These are phyloP conservation scores for Lepidurus packardi DNA, from an alignment of 1,140 invertebrate genomes.

Conservation along the genomic window DNA sequence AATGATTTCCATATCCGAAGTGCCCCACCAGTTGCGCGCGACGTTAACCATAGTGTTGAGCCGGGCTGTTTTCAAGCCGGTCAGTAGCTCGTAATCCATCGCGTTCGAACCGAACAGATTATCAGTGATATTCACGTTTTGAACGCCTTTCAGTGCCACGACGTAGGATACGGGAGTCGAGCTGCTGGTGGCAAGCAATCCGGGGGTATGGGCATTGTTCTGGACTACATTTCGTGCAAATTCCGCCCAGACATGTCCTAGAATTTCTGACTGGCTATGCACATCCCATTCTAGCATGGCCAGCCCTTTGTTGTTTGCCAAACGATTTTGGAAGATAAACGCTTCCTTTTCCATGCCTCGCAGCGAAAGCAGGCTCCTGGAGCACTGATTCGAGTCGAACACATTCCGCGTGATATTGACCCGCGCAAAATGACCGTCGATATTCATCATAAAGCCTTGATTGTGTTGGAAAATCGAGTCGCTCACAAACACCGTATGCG, in stretches of 20 bases:
- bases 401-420: conserved; percentile 70
- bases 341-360: conserved; percentile 96
- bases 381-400: conserved; percentile 80
- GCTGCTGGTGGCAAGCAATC: conserved; percentile 34
- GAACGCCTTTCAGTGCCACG: conserved; percentile 86
- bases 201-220: conserved; percentile 55
- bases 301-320: conserved; percentile 74
- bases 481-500: conserved; percentile 75
- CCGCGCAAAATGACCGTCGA: conserved; percentile 85
- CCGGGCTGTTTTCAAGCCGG: conserved; percentile 81
- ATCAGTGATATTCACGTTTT: conserved; percentile 81
- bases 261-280: conserved; percentile 87
- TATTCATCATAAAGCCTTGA: conserved; percentile 70
- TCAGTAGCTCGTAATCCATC: conserved; percentile 82
- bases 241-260: conserved; percentile 71
- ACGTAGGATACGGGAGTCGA: conserved; percentile 59
- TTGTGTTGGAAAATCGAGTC: conserved; percentile 84
- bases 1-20: conserved; percentile 62
- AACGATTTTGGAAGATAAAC: conserved; percentile 62
- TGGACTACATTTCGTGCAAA: conserved; percentile 73
- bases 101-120: conserved; percentile 85
- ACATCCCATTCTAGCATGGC: conserved; percentile 83
- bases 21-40: conserved; percentile 95
- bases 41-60: conserved; percentile 83
- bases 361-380: conserved; percentile 72